phyloP scores from a whole-genome alignment of 2,888 invertebrate species.

The Eledona agricola region DNA sequence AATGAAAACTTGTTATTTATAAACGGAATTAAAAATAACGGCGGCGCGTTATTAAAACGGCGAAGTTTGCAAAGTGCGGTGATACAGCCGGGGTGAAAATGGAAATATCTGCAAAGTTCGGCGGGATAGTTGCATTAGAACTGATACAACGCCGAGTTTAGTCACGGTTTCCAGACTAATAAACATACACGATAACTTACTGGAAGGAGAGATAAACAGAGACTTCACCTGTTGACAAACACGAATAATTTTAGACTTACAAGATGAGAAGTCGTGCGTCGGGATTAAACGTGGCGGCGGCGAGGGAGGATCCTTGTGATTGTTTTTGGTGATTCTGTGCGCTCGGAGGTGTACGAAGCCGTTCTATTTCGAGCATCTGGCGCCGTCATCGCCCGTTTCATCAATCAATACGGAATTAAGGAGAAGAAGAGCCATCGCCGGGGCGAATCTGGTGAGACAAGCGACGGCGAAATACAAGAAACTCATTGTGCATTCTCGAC shows the following conservation, averaged over 20 bases:
- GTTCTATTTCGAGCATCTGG: conserved; percentile 26
- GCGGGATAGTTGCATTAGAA: conserved; percentile 13
- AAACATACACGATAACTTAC: conserved; percentile 18
- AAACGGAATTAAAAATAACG: too few relatives aligned
- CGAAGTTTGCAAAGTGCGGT: too few relatives aligned
- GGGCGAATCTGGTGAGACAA: conserved; percentile 31
- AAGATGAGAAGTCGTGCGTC: neutral
- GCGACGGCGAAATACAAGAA: conserved; percentile 44
- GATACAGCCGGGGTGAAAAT: too few relatives aligned
- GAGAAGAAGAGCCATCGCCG: conserved; percentile 26
- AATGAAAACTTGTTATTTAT: too few relatives aligned
- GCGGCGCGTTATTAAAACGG: too few relatives aligned
- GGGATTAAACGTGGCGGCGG: conserved; percentile 3
- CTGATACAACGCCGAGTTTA: conserved; percentile 12
- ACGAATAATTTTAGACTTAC: conserved; percentile 9
- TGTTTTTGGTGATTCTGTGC: too few relatives aligned
- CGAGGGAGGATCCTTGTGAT: too few relatives aligned
- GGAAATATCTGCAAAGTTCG: conserved; percentile 8
- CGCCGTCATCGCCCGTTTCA: conserved; percentile 31
- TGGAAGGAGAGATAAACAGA: conserved; percentile 14
- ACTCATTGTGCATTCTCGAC: conserved; percentile 51
- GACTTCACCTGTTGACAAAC: conserved; percentile 21
- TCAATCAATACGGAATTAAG: conserved; percentile 38
- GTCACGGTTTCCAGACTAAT: conserved; percentile 14
- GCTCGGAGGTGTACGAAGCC: conserved; percentile 22